Evolutionary conservation across 1,140 invertebrate genomes (phyloP).

Genomic region (Pseudachorutes palmiensis): DNA sequence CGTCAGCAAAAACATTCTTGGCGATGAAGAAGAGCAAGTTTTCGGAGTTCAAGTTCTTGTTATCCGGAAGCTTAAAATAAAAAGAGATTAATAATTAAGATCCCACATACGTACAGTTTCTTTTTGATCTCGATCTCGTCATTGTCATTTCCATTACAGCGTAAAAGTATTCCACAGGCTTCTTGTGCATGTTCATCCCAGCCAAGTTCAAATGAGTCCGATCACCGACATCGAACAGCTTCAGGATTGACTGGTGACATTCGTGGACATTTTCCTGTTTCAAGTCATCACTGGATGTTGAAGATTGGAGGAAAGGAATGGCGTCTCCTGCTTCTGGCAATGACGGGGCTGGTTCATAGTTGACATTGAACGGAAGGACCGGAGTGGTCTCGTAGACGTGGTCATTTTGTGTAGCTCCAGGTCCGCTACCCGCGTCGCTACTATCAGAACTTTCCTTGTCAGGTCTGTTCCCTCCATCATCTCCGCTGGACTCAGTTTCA

Average conservation of each 20-base stretch:
- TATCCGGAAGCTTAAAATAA: slow-evolving; percentile 55
- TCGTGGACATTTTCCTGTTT: neutral
- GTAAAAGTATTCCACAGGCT: neutral
- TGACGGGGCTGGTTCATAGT: no score
- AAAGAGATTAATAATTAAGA: neutral
- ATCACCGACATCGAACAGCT: neutral
- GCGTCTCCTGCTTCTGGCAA: neutral
- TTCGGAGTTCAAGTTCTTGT: no score
- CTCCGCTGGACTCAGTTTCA: no score
- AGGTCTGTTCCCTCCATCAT: no score
- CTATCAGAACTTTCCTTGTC: no score
- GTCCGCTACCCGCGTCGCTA: no score
- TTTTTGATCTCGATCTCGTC: neutral
- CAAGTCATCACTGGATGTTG: neutral
- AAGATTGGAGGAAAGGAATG: neutral
- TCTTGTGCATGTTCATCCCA: neutral
- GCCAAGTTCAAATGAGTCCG: neutral
- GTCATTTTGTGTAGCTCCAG: no score
- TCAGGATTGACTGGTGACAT: neutral
- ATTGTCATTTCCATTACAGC: neutral
- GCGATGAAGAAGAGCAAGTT: no score
- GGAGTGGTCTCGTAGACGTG: neutral
- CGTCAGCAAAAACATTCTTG: no score
- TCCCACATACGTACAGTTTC: neutral
- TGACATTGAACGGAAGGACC: neutral